Evolutionary conservation across 2,113 vertebrate genomes (phyloP).

Genomic region (Silurus meridionalis): DNA sequence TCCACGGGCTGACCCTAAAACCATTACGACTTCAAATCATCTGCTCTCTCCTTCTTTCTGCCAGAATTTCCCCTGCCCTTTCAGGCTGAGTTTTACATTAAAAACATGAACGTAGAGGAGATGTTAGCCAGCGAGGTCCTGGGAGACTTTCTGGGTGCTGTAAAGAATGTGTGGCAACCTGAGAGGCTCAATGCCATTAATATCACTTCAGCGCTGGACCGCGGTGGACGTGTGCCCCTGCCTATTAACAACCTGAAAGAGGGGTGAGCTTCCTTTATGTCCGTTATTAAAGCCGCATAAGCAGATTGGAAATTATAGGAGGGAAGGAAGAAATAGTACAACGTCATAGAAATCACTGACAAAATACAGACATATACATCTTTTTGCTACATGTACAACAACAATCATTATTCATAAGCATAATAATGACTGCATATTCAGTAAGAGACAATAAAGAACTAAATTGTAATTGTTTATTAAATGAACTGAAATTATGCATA

Average conservation of each 20-base stretch:
- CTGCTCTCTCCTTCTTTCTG: constrained; percentile 18
- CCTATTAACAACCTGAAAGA: constrained; percentile 98
- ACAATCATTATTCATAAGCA: no score
- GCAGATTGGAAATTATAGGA: not conserved
- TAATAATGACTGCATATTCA: no score
- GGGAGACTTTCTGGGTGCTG: constrained; percentile 94
- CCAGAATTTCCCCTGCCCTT: constrained; percentile 90
- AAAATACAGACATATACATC: not conserved
- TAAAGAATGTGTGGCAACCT: constrained; percentile 98
- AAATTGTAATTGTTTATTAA: no score
- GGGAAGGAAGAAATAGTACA: not conserved
- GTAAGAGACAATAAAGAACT: no score
- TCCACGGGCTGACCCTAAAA: constrained; percentile 6
- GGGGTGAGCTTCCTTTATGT: constrained; percentile 77
- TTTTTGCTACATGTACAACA: no score
- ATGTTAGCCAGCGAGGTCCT: constrained; percentile 97
- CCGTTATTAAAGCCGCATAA: not conserved
- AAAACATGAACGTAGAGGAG: constrained; percentile 98
- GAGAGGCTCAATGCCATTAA: constrained; percentile 95
- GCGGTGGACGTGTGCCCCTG: constrained; percentile 91
- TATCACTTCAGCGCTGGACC: constrained; percentile 94
- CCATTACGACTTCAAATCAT: not conserved
- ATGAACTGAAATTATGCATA: no score
- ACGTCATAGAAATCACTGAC: not conserved
- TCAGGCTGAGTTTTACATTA: constrained; percentile 97